Base-by-base conservation (phyloP, 2,888 invertebrate species). In the Caenorhabditis becei region DNA sequence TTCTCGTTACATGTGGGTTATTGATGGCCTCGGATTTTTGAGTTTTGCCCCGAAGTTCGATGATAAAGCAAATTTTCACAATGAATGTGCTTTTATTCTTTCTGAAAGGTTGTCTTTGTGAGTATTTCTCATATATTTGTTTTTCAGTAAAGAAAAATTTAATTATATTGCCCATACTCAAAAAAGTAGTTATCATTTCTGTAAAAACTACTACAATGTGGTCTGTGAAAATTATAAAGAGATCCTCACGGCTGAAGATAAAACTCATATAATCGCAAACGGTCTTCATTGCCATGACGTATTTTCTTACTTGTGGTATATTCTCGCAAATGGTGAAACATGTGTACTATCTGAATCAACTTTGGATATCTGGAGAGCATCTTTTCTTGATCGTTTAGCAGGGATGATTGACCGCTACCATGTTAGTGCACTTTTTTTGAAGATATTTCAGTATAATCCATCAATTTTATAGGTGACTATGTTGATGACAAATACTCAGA, bases 1-100 rank as follows among this genome's bases (percentile, higher is more conserved):
- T 14, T 77, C 85, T 28, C 63, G 71, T 11, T 77, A 81, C 58
- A 69, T 85, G 18, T 83, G 83, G 83, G 51, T 82, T 14, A 71
- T 71, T 35, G 85, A 85, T 59, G 85, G 70, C n/a, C 80, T 77
- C 26, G 85, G 85, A 8, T 85, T 75, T 26, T 35, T 85, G 14
- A 70, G 74, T 28, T 85, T 85, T 26, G 56, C 80, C 7, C 44
- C 70, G n/a, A 44, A 75, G 14, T 63, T 53, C 4, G 24, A 65
- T 8, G 1, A 23, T 8, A 18, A 32, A 41, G 37, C 47, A 56
- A 24, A 32, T 26, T 47, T 28, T 16, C 41, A 7, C 7, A 14
- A 7, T 11, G 14, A 44, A 8, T 32, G n/a, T 14, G 32, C 62
- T 11, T 63, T 72, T 14, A 63, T 72, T 63, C 26, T 72, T 10